Percentiles rank a stretch among this genome's conserved stretches.
These are phyloP conservation scores for Clytia hemisphaerica DNA, from an alignment of 30 jellyfish, hydroid and myxozoan species.

Conservation along the genomic window DNA sequence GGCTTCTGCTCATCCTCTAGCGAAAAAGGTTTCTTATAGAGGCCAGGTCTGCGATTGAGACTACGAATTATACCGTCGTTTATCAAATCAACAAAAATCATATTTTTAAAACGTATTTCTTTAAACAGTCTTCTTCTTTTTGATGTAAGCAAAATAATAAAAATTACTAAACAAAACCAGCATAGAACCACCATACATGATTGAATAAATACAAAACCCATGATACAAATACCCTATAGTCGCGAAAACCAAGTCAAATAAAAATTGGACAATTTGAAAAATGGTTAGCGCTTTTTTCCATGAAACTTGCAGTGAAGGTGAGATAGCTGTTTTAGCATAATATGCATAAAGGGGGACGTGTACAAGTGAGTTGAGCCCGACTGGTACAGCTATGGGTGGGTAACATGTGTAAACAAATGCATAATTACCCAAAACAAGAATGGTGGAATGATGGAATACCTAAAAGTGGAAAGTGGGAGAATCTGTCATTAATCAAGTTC, in stretches of 20 bases:
- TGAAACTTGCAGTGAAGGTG: constrained; percentile 5
- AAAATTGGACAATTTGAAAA: constrained; percentile 68
- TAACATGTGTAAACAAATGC: constrained; percentile 46
- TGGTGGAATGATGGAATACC: constrained; percentile 83
- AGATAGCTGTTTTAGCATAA: constrained; percentile 51
- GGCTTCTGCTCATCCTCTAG: too few relatives aligned
- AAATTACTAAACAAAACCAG: constrained; percentile 51
- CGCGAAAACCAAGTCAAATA: constrained; percentile 49
- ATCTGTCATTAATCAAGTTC: too few relatives aligned
- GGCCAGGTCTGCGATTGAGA: too few relatives aligned
- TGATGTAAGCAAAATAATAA: constrained; percentile 61
- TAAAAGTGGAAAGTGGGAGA: too few relatives aligned
- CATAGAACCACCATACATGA: constrained; percentile 67
- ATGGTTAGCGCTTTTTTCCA: constrained; percentile 78
- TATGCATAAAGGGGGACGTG: constrained; percentile 68
- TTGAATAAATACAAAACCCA: constrained; percentile 64
- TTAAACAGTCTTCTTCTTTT: too few relatives aligned
- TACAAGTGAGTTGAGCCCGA: constrained; percentile 71
- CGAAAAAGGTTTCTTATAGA: too few relatives aligned
- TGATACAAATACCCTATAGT: constrained; percentile 60
- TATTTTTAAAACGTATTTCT: too few relatives aligned
- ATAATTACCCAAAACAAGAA: constrained; percentile 68
- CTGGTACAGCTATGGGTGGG: constrained; percentile 71
- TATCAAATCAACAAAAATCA: too few relatives aligned
- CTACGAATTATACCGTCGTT: too few relatives aligned